Evolutionary conservation across 2,888 invertebrate genomes (phyloP), one percentile per base, ranked within the genome.

Genomic region (Nebria brevicollis): DNA sequence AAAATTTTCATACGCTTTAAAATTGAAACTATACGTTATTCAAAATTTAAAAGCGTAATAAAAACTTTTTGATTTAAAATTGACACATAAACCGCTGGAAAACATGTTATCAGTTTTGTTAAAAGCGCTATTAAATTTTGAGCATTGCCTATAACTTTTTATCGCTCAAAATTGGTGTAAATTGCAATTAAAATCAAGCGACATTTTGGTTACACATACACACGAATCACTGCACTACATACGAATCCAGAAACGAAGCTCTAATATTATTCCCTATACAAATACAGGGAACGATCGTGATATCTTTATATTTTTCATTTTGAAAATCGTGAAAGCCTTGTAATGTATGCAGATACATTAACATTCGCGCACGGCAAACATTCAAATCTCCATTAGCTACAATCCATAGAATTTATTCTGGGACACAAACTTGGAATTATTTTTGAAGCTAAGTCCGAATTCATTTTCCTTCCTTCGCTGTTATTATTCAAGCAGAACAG

Each of bases 341-440:
- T 54, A 54, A 54, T 54, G 54, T 54, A 54, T 54, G 54, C 54
- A 54, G 54, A 66, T 15, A 66, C 25, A 25, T 66, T 25, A 66
- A 66, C 15, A 66, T 66, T 25, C 66, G 66, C 25, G 20, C 70
- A 70, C 11, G 70, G 34, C 70, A 20, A 70, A 68, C 20, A 70
- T 70, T 26, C 70, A 70, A 70, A 70, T 70, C 70, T 70, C 70
- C 70, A 70, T 34, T 25, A 79, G 79, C 75, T 79, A 64, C 80
- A 75, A 81, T 81, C 81, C 81, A 13, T 41, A 25, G 77, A 81
- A 81, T 73, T 15, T 77, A 81, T 81, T 81, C 81, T 42, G 15
- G 26, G 72, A 77, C 81, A 81, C 81, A 81, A 78, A 42, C 66
- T 75, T 74, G 42, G 75, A 80, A 80, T 80, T 75, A 80, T 80